Evolutionary conservation across 2,797 vertebrate species (phyloP), one percentile per base, ranked within the genome.

Genomic region (Silurus aristotelis): DNA sequence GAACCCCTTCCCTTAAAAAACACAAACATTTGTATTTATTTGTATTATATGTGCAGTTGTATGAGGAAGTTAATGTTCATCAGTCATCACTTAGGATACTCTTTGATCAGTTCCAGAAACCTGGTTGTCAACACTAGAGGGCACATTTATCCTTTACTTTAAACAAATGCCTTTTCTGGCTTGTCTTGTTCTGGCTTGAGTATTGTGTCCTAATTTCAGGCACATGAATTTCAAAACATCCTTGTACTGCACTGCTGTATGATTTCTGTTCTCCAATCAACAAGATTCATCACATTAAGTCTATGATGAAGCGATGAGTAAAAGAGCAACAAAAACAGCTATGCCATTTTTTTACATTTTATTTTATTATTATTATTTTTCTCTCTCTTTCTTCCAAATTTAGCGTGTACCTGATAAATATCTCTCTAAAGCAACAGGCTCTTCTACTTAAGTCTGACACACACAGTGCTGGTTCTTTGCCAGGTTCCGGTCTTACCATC

Each of bases 111-210:
- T 80, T 61, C 22, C 43, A 20, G 63, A 68, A 31, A 80, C 48
- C 46, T 63, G 22, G 9, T 38, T 31, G 52, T 58, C 25, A 81
- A 84, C 86, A 77, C 86, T 84, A 87, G 86, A 81, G 81, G 86
- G 86, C 82, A 73, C 52, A 56, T 81, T 19, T 58, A 31, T 84
- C 8, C 52, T 68, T 84, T 20, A 75, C 31, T 27, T 71, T 61
- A 61, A 43, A 58, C 38, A 72, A 38, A 25, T 60, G 2, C 25
- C 3, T 20, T 63, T 13, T 25, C 20, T 12, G 60, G 15, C 46
- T 8, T 25, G 64, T 20, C 63, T 13, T 46, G 13, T 46, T 2
- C 19, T 38, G 38, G 38, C 38, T 38, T 63, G 38, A 48, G 38
- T 46, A 48, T 31, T 46, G 20, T 80, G 43, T 48, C 15, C n/a